Evolutionary conservation across 2,888 invertebrate species (phyloP).

Genomic region (Ashinkailepas kermadecensis): DNA sequence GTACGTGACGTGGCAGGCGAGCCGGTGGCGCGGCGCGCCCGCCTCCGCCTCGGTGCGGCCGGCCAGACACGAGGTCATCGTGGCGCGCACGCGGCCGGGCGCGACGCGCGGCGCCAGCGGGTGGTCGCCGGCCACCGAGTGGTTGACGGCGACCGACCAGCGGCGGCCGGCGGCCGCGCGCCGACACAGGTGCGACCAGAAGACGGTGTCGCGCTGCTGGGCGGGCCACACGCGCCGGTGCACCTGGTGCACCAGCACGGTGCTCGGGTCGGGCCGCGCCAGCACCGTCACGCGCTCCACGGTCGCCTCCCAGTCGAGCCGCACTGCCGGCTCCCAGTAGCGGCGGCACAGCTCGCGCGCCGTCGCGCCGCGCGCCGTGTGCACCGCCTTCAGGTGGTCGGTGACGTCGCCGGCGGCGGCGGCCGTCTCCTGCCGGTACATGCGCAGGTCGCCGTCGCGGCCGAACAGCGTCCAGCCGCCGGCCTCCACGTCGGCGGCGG

Average conservation of each 20-base stretch:
- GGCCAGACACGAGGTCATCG: not conserved
- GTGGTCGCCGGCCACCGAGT: constrained; percentile 41
- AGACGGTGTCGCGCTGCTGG: constrained; percentile 92
- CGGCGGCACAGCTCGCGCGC: constrained; percentile 96
- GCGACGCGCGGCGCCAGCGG: not conserved
- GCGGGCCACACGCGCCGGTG: constrained; percentile 99
- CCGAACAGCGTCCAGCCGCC: constrained; percentile 97
- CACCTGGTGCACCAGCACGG: constrained; percentile 78
- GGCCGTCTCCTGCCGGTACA: constrained; percentile 92
- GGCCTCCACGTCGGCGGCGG: constrained; percentile 43
- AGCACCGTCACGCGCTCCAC: constrained; percentile 89
- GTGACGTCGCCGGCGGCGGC: constrained; percentile 84
- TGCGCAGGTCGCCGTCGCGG: constrained; percentile 97
- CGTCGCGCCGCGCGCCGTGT: constrained; percentile 92
- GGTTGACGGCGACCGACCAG: constrained; percentile 48
- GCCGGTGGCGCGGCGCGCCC: constrained; percentile 51
- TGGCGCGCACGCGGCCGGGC: not conserved
- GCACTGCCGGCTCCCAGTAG: constrained; percentile 86
- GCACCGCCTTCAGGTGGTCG: constrained; percentile 96
- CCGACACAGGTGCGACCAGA: constrained; percentile 92
- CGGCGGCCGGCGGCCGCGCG: constrained; percentile 41
- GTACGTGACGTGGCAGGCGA: constrained; percentile 46
- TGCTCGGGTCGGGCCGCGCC: constrained; percentile 81
- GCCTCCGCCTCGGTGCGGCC: constrained; percentile 32
- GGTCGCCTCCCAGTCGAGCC: constrained; percentile 97